phyloP scores from a whole-genome alignment of 2,888 invertebrate species.

The Lagria hirta region DNA sequence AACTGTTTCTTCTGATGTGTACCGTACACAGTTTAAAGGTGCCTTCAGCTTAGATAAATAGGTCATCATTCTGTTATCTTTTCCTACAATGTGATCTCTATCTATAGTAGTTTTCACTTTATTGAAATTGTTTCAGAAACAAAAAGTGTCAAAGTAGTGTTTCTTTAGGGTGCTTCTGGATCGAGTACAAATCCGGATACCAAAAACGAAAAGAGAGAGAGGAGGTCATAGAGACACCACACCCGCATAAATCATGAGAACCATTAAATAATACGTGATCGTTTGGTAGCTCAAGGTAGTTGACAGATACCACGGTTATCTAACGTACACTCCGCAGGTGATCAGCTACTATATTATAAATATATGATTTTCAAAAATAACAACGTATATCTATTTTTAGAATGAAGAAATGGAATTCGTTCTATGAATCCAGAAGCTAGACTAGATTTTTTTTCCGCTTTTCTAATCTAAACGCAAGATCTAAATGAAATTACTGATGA shows the following conservation, averaged over 20 bases:
- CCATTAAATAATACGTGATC: conserved; percentile 44
- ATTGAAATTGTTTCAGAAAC: no score
- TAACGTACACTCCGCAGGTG: conserved; percentile 42
- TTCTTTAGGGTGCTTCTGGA: no score
- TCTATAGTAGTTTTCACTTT: no score
- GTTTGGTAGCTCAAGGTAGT: conserved; percentile 44
- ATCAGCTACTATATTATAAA: conserved; percentile 43
- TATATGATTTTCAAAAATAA: conserved; percentile 13
- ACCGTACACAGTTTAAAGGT: no score
- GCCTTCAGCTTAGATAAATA: no score
- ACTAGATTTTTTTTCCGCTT: conserved; percentile 25
- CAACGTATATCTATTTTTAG: conserved; percentile 18
- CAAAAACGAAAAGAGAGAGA: no score
- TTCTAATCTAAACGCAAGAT: conserved; percentile 31
- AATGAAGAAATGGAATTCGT: conserved; percentile 5
- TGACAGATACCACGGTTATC: conserved; percentile 46
- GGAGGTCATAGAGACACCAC: conserved; percentile 34
- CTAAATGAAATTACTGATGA: conserved; percentile 33
- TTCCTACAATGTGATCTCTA: no score
- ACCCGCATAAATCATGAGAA: conserved; percentile 46
- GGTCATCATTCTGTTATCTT: no score
- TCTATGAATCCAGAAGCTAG: conserved; percentile 16
- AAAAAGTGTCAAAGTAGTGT: no score
- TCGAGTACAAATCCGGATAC: no score
- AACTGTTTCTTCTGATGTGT: conserved; percentile 35